A percentile compares a stretch with the other conserved stretches of the same genome.
These are phyloP conservation scores for Eulemur albifrons DNA, from an alignment of 2,797 vertebrate genomes.

Conservation along the genomic window DNA sequence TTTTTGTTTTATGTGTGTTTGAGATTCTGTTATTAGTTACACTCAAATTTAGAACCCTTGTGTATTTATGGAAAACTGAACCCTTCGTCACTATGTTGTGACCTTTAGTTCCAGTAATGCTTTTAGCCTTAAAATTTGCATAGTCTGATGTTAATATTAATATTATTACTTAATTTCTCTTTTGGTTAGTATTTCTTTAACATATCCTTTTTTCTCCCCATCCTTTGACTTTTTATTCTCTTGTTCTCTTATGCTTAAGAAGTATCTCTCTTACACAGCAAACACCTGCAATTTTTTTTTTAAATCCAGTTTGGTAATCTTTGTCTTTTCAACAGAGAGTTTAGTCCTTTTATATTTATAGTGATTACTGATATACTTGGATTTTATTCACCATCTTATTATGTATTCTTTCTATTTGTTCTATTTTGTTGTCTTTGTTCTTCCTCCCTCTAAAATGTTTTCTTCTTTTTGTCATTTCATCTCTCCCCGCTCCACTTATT, in stretches of 20 bases:
- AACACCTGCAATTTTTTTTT: background rate
- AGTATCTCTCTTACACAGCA: background rate
- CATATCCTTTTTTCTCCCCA: background rate
- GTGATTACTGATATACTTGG: background rate
- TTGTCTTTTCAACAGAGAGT: background rate
- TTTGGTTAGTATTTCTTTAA: slow-evolving; percentile 11
- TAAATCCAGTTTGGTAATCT: background rate
- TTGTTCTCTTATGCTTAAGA: background rate
- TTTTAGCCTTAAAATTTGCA: background rate
- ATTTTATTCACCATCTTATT: background rate
- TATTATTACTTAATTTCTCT: background rate
- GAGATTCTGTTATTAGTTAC: background rate
- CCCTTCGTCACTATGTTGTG: background rate
- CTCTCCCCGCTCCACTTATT: background rate
- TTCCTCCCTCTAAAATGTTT: background rate
- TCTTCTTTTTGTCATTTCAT: background rate
- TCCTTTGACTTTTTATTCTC: slow-evolving; percentile 4
- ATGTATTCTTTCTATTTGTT: background rate
- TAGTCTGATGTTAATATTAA: background rate
- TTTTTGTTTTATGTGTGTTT: background rate
- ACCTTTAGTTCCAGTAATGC: background rate
- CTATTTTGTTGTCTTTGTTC: background rate
- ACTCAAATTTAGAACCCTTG: background rate
- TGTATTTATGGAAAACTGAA: background rate
- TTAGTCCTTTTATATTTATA: background rate